Evolutionary conservation across 1,140 invertebrate genomes (phyloP), one percentile per base, ranked within the genome.

Genomic region (Cyrtorhinus lividipennis): DNA sequence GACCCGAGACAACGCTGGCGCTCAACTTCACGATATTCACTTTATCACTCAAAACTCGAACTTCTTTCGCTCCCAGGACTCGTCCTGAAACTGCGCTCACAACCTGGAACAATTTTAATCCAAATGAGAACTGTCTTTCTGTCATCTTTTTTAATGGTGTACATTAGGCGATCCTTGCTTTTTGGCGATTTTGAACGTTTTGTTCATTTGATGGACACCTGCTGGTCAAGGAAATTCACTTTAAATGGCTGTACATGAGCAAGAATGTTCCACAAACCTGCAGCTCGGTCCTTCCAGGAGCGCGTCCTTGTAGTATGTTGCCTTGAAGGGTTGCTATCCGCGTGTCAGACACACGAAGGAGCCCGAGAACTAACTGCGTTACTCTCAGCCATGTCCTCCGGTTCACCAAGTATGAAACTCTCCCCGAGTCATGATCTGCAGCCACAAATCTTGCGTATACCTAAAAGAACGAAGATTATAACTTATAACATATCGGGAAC

Each of bases 1-100:
- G 76, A 0, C 93, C 92, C 2, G 92, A 92, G 8, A 97, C 90
- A 5, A 96, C 87, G 66, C 86, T 84, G 1, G 95, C 91, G 13
- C 87, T 79, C 8, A 97, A 74, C 13, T 83, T 80, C 1, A 85
- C 83, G 10, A 97, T 81, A 12, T 83, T 85, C 0, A 95, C 91
- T 71, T 92, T 91, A 71, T 96, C 93, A 70, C 87, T 91, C 12
- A 86, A 86, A 15, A 98, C 92, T 1, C 89, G 80, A 8, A 98
- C 83, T 77, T 97, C 93, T 63, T 87, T 87, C 0, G 90, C 84
- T 22, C 92, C 94, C 68, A 95, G 87, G 0, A 95, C 88, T 20
- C 89, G 80, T 1, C 93, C 92, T 2, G 90, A 92, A 25, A 95
- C 90, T 0, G 92, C 90, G 0, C 92, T 95, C 15, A 95, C 71